Evolutionary conservation across 2,797 vertebrate species (phyloP).

Genomic region (Myotis myotis): DNA sequence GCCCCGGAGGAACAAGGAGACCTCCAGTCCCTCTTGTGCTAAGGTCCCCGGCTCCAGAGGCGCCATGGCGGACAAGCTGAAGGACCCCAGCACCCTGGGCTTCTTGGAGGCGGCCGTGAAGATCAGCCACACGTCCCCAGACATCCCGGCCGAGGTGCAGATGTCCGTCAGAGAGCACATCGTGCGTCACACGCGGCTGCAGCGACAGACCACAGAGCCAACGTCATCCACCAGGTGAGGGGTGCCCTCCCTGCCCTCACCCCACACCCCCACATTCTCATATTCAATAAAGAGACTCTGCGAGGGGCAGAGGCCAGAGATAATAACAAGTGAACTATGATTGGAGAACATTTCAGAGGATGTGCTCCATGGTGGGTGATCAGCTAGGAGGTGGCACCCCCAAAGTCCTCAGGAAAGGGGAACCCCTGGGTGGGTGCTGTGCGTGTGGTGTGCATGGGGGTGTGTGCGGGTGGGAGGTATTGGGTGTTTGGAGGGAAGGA

Average conservation of each 20-base stretch:
- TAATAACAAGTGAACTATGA: neutral
- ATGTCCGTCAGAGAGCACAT: conserved; percentile 98
- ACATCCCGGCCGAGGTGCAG: conserved; percentile 97
- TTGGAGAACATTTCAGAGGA: neutral
- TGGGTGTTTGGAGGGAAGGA: neutral
- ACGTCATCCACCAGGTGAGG: conserved; percentile 95
- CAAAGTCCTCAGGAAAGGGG: neutral
- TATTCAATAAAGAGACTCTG: neutral
- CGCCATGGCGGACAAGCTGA: conserved; percentile 96
- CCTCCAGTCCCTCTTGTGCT: conserved; percentile 83
- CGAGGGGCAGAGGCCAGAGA: neutral
- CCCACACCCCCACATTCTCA: fast-evolving
- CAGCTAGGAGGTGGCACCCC: neutral
- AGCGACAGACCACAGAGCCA: conserved; percentile 96
- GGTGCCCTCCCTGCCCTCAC: neutral
- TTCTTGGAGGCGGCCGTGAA: conserved; percentile 98
- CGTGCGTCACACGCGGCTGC: conserved; percentile 93
- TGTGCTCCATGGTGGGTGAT: neutral
- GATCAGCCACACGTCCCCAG: conserved; percentile 98
- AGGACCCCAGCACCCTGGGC: conserved; percentile 90
- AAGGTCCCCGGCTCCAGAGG: conserved; percentile 80
- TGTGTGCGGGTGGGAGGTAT: fast-evolving
- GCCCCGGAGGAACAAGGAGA: conserved; percentile 91
- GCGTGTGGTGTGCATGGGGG: fast-evolving
- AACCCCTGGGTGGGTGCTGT: neutral